Percentiles rank a stretch among this genome's conserved stretches.
phyloP scores from a whole-genome alignment of 2,113 vertebrate genomes.

The Mohoua ochrocephala region DNA sequence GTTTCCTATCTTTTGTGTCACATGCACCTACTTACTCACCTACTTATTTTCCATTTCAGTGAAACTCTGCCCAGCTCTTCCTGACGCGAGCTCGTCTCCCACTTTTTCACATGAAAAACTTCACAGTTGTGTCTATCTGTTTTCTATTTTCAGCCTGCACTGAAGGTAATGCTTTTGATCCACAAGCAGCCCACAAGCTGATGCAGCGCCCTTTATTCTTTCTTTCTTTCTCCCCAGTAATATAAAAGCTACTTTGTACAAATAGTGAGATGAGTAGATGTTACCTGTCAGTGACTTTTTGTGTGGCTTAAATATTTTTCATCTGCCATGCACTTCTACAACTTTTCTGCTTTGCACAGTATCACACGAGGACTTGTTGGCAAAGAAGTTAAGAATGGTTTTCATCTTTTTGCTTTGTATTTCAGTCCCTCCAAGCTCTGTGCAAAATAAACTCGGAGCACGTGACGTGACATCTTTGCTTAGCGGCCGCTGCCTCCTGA shows the following conservation, averaged over 20 bases:
- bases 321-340: not conserved
- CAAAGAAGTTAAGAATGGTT: not conserved
- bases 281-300: conserved; percentile 27
- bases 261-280: not conserved
- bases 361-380: not conserved
- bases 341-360: not conserved
- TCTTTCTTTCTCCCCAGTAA: not conserved
- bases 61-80: conserved; percentile 10
- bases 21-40: conserved; percentile 43
- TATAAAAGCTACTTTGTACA: conserved; percentile 20
- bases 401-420: conserved; percentile 8
- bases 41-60: conserved; percentile 46
- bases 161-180: conserved; percentile 40
- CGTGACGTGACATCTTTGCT: not conserved
- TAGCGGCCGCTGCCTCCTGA: not conserved
- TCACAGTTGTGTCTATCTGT: not conserved
- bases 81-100: not conserved
- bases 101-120: conserved; percentile 15
- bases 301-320: not conserved
- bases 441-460: not conserved
- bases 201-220: not conserved
- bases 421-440: not conserved
- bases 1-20: conserved; percentile 39
- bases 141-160: conserved; percentile 47
- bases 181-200: not conserved